Percentiles rank a stretch among this genome's conserved stretches.
These are phyloP conservation scores for Toxotes jaculatrix DNA, from an alignment of 2,113 vertebrate genomes.

Conservation along the genomic window DNA sequence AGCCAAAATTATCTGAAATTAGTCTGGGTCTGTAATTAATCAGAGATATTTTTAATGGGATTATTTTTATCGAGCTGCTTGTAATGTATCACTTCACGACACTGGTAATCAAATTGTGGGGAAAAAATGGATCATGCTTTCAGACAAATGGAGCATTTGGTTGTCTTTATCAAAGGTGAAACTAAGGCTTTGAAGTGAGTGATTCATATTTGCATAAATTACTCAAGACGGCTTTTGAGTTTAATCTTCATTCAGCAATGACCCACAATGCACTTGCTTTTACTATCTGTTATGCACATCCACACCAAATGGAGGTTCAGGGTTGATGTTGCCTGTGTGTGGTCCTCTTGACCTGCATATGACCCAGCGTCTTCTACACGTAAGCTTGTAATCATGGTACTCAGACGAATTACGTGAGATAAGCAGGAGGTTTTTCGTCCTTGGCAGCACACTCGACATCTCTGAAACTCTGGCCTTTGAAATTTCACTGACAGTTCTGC, in stretches of 20 bases:
- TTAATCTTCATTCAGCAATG: constrained; percentile 24
- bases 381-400: constrained; percentile 14
- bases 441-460: neutral
- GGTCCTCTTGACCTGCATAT: constrained; percentile 43
- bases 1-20: neutral
- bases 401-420: constrained; percentile 2
- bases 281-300: neutral
- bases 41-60: constrained; percentile 15
- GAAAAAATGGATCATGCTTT: neutral
- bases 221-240: constrained; percentile 18
- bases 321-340: constrained; percentile 11
- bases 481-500: constrained; percentile 4
- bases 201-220: constrained; percentile 42
- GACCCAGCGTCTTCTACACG: constrained; percentile 28
- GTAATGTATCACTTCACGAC: neutral
- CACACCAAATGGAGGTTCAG: neutral
- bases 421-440: neutral
- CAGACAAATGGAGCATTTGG: constrained; percentile 26
- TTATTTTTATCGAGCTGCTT: constrained; percentile 20
- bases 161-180: constrained; percentile 49
- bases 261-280: constrained; percentile 22
- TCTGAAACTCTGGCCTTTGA: constrained; percentile 19
- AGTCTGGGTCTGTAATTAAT: constrained; percentile 17
- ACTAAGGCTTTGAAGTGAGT: constrained; percentile 35
- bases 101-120: constrained; percentile 17